Conservation (phyloP, 2,113 vertebrate genomes). For the Dicaeum eximium region DNA sequence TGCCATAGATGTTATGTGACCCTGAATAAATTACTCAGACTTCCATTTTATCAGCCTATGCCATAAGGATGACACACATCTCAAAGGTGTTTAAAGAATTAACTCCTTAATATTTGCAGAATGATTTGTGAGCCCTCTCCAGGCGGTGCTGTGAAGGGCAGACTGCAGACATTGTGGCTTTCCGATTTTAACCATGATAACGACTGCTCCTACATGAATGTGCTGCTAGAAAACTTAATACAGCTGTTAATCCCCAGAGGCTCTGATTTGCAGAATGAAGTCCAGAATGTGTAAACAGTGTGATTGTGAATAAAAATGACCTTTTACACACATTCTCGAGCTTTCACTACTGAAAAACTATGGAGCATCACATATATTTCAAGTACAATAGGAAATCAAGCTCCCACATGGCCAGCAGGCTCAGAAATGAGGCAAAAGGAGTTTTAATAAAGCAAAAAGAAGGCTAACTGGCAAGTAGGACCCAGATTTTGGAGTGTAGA, state of each 20-base stretch:
- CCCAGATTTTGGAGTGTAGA: not conserved
- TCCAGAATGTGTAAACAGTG: not conserved
- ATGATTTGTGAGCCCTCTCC: not conserved
- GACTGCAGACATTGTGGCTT: not conserved
- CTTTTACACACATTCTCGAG: not conserved
- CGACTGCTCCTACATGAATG: not conserved
- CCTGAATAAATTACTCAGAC: constrained; percentile 13
- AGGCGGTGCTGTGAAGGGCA: not conserved
- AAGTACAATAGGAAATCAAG: not conserved
- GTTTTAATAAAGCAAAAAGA: not conserved
- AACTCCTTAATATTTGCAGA: not conserved
- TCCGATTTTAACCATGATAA: not conserved
- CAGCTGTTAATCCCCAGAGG: constrained; percentile 26
- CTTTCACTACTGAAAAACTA: not conserved
- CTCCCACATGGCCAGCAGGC: not conserved
- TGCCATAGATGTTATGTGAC: not conserved
- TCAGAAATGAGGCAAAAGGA: not conserved
- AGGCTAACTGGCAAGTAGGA: not conserved
- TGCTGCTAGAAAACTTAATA: not conserved
- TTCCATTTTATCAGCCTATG: constrained; percentile 7
- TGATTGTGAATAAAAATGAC: not conserved
- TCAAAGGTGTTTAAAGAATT: constrained; percentile 20
- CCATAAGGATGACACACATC: not conserved
- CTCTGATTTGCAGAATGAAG: not conserved
- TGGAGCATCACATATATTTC: not conserved